These are phyloP conservation scores for Apoda limacodes DNA, from an alignment of 2,888 invertebrate species.

Conservation along the genomic window DNA sequence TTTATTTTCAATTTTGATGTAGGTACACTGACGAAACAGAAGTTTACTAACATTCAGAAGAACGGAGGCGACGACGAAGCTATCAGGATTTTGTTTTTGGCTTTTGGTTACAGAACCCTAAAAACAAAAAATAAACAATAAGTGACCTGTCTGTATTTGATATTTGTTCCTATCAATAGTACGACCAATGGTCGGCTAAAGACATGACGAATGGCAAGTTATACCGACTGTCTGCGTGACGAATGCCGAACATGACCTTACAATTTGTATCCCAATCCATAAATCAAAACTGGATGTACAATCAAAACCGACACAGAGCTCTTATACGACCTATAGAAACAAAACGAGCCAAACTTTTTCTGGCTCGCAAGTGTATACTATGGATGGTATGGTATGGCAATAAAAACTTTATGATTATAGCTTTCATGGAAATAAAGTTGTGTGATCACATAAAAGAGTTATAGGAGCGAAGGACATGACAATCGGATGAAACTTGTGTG, in stretches of 20 bases:
- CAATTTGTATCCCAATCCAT: slow-evolving; percentile 48
- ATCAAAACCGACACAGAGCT: slow-evolving; percentile 57
- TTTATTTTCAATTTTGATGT: no score
- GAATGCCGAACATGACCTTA: slow-evolving; percentile 56
- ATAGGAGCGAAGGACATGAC: no score
- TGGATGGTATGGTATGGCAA: slow-evolving; percentile 53
- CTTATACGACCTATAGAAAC: slow-evolving; percentile 42
- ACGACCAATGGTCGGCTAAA: slow-evolving; percentile 19
- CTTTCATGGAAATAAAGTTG: slow-evolving; percentile 60
- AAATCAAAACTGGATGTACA: slow-evolving; percentile 52
- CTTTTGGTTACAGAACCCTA: neutral
- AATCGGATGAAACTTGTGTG: no score
- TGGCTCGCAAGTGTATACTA: slow-evolving; percentile 47
- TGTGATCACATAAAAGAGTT: slow-evolving; percentile 47
- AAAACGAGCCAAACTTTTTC: slow-evolving; percentile 34
- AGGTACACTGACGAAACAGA: no score
- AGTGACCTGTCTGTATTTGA: slow-evolving; percentile 11
- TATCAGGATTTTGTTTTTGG: slow-evolving; percentile 6
- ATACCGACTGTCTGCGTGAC: slow-evolving; percentile 49
- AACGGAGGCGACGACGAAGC: no score
- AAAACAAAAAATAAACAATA: no score
- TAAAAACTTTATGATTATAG: slow-evolving; percentile 65
- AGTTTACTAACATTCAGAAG: no score
- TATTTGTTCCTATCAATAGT: slow-evolving; percentile 37
- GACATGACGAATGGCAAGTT: slow-evolving; percentile 48